phyloP scores from a whole-genome alignment of 2,888 invertebrate genomes.

The Punctoribates punctum region DNA sequence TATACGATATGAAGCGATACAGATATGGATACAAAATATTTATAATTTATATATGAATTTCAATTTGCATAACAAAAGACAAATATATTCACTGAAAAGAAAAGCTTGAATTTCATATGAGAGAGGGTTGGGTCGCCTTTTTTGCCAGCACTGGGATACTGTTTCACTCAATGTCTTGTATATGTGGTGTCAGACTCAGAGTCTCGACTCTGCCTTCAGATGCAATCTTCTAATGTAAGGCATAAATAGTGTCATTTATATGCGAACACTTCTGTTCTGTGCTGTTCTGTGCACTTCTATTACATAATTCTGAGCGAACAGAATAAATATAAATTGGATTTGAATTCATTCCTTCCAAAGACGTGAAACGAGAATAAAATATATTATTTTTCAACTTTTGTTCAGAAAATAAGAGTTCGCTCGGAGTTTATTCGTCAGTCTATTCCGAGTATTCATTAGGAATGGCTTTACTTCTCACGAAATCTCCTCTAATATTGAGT shows the following conservation, averaged over 20 bases:
- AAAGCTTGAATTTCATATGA: constrained; percentile 14
- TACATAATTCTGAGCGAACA: neutral
- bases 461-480: neutral
- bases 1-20: constrained; percentile 15
- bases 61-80: constrained; percentile 35
- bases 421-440: neutral
- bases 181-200: neutral
- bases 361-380: neutral
- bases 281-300: neutral
- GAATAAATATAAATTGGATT: constrained; percentile 26
- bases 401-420: neutral
- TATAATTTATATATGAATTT: constrained; percentile 16
- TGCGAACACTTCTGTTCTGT: neutral
- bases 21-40: constrained; percentile 2
- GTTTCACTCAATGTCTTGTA: neutral
- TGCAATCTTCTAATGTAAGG: constrained; percentile 27
- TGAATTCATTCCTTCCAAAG: neutral
- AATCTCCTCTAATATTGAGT: neutral
- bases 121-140: neutral
- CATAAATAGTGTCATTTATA: constrained; percentile 32
- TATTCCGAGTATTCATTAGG: neutral
- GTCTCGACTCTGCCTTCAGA: neutral
- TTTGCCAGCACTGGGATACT: neutral
- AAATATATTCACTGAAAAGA: neutral
- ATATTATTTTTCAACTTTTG: neutral